Conservation (phyloP, 2,797 vertebrate species). For the Neoniphon sammara region DNA sequence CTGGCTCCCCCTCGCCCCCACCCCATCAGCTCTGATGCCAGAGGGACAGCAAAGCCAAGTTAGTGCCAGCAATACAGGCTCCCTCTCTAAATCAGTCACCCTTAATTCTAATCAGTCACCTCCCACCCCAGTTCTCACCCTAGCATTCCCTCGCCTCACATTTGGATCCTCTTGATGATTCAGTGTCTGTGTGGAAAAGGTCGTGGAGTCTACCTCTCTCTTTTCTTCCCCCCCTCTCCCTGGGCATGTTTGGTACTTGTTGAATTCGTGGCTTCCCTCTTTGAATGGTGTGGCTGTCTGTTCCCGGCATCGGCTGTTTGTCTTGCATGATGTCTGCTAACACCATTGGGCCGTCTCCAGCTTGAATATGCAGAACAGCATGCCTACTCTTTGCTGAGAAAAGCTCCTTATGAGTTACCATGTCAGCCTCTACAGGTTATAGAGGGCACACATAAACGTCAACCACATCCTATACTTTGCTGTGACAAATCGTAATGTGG, state of each 20-base stretch:
- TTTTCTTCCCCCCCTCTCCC: slow-evolving; percentile 36
- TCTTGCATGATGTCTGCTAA: slow-evolving; percentile 63
- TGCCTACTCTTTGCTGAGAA: slow-evolving; percentile 28
- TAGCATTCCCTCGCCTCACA: slow-evolving; percentile 50
- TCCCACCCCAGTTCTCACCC: slow-evolving; percentile 50
- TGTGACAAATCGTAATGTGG: no score
- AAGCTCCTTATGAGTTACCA: slow-evolving; percentile 20
- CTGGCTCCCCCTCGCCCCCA: slow-evolving; percentile 86
- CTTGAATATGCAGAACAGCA: slow-evolving; percentile 69
- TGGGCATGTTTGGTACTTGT: slow-evolving; percentile 54
- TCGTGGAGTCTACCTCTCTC: slow-evolving; percentile 44
- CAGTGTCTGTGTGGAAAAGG: slow-evolving; percentile 51
- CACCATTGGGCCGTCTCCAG: slow-evolving; percentile 42
- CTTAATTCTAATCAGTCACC: slow-evolving; percentile 56
- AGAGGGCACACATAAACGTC: slow-evolving; percentile 47
- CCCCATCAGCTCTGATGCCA: slow-evolving; percentile 85
- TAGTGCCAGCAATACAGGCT: slow-evolving; percentile 80
- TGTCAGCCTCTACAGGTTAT: not conserved
- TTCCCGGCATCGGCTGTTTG: slow-evolving; percentile 37
- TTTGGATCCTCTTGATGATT: slow-evolving; percentile 47
- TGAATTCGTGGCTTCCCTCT: slow-evolving; percentile 22
- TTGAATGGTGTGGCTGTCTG: slow-evolving; percentile 33
- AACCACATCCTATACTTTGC: not conserved
- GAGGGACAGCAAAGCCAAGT: slow-evolving; percentile 90
- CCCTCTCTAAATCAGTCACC: slow-evolving; percentile 56